Conservation (phyloP, 2,888 invertebrate species). For the Lasioglossum vierecki region DNA sequence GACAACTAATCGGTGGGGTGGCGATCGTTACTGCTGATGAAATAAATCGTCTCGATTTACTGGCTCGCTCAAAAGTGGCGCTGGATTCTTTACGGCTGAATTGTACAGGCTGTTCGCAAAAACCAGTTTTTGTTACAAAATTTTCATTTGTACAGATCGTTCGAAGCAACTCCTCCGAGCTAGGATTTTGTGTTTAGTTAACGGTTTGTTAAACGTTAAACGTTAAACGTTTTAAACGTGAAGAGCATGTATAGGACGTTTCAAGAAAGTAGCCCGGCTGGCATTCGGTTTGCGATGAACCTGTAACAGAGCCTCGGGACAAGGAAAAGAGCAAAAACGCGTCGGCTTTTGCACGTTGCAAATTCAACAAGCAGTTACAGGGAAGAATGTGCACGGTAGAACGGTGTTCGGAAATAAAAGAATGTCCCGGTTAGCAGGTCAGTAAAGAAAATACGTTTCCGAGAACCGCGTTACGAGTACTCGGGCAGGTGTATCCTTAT, state of each 20-base stretch:
- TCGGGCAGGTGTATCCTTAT: conserved; percentile 51
- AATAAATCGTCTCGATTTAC: background rate
- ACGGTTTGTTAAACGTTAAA: no score
- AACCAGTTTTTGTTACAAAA: background rate
- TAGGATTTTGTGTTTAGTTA: background rate
- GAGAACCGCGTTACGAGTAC: conserved; percentile 3
- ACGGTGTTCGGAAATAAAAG: background rate
- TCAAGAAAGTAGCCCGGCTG: background rate
- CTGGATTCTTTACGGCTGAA: background rate
- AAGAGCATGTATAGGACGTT: background rate
- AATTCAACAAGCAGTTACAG: background rate
- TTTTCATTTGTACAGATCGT: background rate
- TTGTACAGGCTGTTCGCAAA: background rate
- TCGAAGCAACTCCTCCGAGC: background rate
- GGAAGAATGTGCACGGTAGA: background rate
- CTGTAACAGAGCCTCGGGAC: background rate
- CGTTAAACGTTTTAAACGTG: no score
- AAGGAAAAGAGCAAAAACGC: background rate
- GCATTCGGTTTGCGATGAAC: background rate
- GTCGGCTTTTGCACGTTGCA: background rate
- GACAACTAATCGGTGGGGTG: conserved; percentile 3
- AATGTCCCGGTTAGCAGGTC: background rate
- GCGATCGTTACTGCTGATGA: background rate
- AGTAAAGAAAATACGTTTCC: background rate
- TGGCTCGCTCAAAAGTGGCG: background rate